A percentile compares a stretch with the other conserved stretches of the same genome.
Conservation (phyloP, 2,888 invertebrate genomes). For the Tridacna gigas region DNA sequence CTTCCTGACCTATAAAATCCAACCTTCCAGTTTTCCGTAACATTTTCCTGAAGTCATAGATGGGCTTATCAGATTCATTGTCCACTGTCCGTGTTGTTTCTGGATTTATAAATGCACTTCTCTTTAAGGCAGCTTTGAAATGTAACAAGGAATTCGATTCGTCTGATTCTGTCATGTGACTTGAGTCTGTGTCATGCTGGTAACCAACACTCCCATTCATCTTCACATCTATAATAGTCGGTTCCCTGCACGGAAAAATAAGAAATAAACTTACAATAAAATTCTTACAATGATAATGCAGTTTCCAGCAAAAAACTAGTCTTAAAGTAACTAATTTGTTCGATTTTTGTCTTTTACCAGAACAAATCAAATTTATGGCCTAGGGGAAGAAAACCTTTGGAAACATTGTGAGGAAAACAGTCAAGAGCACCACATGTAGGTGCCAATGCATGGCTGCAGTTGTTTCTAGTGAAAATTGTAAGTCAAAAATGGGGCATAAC, state of each 20-base stretch:
- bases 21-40: slow-evolving; percentile 58
- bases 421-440: too few relatives aligned
- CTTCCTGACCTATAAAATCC: slow-evolving; percentile 43
- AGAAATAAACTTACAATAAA: too few relatives aligned
- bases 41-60: slow-evolving; percentile 60
- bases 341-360: too few relatives aligned
- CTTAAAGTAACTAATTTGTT: too few relatives aligned
- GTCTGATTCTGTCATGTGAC: slow-evolving; percentile 20
- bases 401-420: too few relatives aligned
- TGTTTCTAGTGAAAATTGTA: too few relatives aligned
- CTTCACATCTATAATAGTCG: slow-evolving; percentile 50
- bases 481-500: too few relatives aligned
- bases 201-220: slow-evolving; percentile 32
- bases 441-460: too few relatives aligned
- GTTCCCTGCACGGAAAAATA: slow-evolving; percentile 46
- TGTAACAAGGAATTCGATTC: slow-evolving; percentile 48
- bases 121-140: slow-evolving; percentile 68
- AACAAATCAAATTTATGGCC: too few relatives aligned
- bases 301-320: too few relatives aligned
- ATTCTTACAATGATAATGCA: too few relatives aligned
- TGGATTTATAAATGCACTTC: slow-evolving; percentile 63
- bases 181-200: slow-evolving; percentile 36
- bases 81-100: slow-evolving; percentile 48
- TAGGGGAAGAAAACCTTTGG: background rate
- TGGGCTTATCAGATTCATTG: slow-evolving; percentile 47